Evolutionary conservation across 2,797 vertebrate species (phyloP), one percentile per base, ranked within the genome.

Genomic region (Amblyopsis hoosieri): DNA sequence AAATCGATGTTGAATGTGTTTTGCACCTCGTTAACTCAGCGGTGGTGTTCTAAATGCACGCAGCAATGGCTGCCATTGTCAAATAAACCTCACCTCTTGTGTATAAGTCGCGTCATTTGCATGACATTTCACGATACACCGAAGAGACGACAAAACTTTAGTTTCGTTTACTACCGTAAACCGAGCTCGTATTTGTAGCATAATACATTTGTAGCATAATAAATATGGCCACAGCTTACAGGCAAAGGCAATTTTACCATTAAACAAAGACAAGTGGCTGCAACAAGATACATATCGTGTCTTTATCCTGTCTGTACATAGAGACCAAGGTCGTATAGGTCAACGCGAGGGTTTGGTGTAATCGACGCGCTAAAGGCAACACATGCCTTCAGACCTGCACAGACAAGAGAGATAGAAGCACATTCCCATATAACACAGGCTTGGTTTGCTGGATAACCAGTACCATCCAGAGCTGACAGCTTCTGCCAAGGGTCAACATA

Each of bases 351-450:
- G 54, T 72, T 74, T 58, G 10, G 37, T 60, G 68, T 62, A 54
- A 67, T 67, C 68, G 55, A 72, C 85, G 66, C 74, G 85, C 74
- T 51, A 66, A 29, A 78, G 76, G 72, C 87, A 88, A 71, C 78
- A 80, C 63, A 72, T 57, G 76, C 79, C 71, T 75, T 70, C 66
- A 71, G 76, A 85, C 79, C 69, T 87, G 84, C 81, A 84, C 23
- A 72, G 83, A 74, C 87, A 87, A 1, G 82, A 87, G 12, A 53
- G 17, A 60, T 49, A 12, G 4, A 0, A 4, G 37, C 3, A 48
- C 84, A 87, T 88, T 89, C 85, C 81, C 74, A 63, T 47, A 68
- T 66, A 71, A 61, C 48, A 47, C 51, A 42, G 54, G 15, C 54
- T 74, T 74, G 82, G 72, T 87, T 79, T 79, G 64, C 61, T 47